A percentile compares a stretch with the other conserved stretches of the same genome.
Evolutionary conservation across 2,888 invertebrate species (phyloP).

Genomic region (Nymphalis polychloros): DNA sequence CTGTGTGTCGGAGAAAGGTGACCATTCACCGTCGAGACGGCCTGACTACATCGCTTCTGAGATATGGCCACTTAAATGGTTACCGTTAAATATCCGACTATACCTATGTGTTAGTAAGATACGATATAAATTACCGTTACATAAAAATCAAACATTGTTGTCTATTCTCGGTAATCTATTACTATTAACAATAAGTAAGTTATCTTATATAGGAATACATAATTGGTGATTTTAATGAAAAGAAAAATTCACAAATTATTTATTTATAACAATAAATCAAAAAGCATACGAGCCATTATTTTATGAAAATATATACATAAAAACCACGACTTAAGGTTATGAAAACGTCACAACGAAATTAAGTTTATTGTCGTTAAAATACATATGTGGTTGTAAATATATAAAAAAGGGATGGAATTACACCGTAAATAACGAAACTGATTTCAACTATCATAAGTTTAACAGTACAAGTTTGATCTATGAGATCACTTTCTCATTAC

Average conservation of each 20-base stretch:
- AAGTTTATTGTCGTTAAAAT: neutral
- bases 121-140: slow-evolving; percentile 22
- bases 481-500: slow-evolving; percentile 25
- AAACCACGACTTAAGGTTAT: neutral
- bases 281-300: neutral
- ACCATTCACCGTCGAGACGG: slow-evolving; percentile 74
- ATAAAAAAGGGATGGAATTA: no score
- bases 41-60: slow-evolving; percentile 58
- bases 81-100: slow-evolving; percentile 51
- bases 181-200: neutral
- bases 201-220: no score
- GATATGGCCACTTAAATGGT: slow-evolving; percentile 60
- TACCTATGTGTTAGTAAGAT: slow-evolving; percentile 29
- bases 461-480: slow-evolving; percentile 15
- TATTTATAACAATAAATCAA: neutral
- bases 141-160: slow-evolving; percentile 15
- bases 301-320: neutral
- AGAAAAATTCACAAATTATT: neutral
- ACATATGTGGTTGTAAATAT: no score
- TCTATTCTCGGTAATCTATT: neutral
- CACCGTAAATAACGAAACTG: neutral
- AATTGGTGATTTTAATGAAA: neutral
- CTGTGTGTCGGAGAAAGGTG: slow-evolving; percentile 81
- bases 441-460: slow-evolving; percentile 1
- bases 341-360: neutral